Evolutionary conservation across 2,888 invertebrate genomes (phyloP).

Genomic region (Monochamus alternatus): DNA sequence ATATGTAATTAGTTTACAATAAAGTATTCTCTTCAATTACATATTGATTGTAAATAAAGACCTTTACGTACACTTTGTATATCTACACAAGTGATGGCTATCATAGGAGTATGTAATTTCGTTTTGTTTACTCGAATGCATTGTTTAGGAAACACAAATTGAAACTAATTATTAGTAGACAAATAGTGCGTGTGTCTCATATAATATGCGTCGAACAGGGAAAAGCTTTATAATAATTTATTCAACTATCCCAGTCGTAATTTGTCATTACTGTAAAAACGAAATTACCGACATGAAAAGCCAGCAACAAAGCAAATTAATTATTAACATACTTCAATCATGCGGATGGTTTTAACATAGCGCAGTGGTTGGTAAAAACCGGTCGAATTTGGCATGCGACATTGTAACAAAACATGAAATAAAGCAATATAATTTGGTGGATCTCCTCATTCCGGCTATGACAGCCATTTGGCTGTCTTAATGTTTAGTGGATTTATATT

Average conservation of each 20-base stretch:
- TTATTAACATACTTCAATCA: neutral
- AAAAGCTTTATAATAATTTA: constrained; percentile 1
- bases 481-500: too few species aligned
- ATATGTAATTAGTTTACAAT: too few species aligned
- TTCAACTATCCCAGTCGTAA: neutral
- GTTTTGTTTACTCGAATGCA: too few species aligned
- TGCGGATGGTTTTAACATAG: neutral
- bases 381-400: constrained; percentile 24
- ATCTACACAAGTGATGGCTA: too few species aligned
- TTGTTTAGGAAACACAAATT: too few species aligned
- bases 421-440: constrained; percentile 23
- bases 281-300: neutral
- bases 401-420: constrained; percentile 24
- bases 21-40: too few species aligned
- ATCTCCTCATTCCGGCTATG: neutral
- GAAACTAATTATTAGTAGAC: too few species aligned
- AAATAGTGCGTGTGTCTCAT: neutral
- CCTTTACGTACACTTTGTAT: too few species aligned
- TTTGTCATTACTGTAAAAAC: neutral
- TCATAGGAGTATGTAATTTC: too few species aligned
- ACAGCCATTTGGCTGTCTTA: too few species aligned
- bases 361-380: constrained; percentile 4
- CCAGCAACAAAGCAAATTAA: neutral
- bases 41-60: too few species aligned
- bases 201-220: neutral